Evolutionary conservation across 92 coral and sea anemone genomes (phyloP), one percentile per base, ranked within the genome.

Genomic region (Bergia sp.): DNA sequence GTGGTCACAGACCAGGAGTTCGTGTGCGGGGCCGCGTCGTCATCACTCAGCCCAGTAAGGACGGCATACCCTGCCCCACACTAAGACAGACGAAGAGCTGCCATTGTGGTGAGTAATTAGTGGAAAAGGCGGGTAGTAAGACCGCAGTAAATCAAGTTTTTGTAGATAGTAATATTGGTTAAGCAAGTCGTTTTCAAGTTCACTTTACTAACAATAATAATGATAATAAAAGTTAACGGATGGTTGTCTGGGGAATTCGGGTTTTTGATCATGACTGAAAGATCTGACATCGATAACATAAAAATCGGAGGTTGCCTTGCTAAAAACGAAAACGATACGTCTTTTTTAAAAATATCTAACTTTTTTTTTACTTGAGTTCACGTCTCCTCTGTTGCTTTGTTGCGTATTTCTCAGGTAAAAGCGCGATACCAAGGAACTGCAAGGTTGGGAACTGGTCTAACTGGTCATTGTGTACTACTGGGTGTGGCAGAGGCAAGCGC

Each of bases 401-500:
- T 55, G 55, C 29, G 49, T 81, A 39, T 37, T 20, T 6, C 4
- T 67, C 10, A 74, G 37, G 18, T 13, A 43, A 23, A 13, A 76
- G 36, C 18, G 29, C 80, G 37, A 12, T 75, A 82, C 86, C 88
- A 58, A 75, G 79, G 29, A 66, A 91, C 88, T 96, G 99, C 78
- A 86, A 89, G 61, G 94, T 96, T 23, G 87, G 98, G 15, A 66
- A 86, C 20, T 96, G 99, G 99, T 96, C 99, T 0, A 42, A 39
- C 12, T 96, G 99, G 99, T 85, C 90, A 53, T 77, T 79, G 57
- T 96, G 99, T 79, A 87, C 89, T 10, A 96, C 95, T 13, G 83
- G 87, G 23, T 96, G 99, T 66, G 88, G 92, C 8, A 77, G 88
- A 36, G 99, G 99, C 64, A 89, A 85, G 53, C 91, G 93, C 76